These are phyloP conservation scores for Pycnonotus jocosus DNA, from an alignment of 2,113 vertebrate genomes.

Conservation along the genomic window DNA sequence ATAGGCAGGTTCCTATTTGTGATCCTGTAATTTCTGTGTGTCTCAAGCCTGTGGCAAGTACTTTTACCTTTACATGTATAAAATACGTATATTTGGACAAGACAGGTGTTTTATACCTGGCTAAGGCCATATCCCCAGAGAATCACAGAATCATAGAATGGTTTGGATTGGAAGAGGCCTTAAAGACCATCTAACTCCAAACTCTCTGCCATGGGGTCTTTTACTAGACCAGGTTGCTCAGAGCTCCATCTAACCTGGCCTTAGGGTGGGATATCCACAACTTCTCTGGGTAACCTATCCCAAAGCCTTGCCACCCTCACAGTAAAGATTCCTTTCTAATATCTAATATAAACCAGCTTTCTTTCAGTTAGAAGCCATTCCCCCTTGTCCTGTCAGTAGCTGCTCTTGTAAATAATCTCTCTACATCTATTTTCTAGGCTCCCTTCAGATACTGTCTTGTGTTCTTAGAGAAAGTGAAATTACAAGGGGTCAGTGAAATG, in stretches of 20 bases:
- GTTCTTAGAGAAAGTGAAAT: not conserved
- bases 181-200: not conserved
- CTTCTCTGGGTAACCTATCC: not conserved
- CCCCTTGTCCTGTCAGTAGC: not conserved
- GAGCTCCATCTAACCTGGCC: not conserved
- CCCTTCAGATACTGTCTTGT: not conserved
- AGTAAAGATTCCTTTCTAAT: not conserved
- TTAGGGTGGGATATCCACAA: not conserved
- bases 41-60: not conserved
- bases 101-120: not conserved
- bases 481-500: not conserved
- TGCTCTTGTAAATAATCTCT: not conserved
- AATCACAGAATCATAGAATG: not conserved
- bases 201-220: not conserved
- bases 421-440: not conserved
- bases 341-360: not conserved
- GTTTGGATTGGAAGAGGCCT: not conserved
- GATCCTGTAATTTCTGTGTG: not conserved
- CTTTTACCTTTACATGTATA: not conserved
- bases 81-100: fast-evolving
- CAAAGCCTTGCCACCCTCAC: not conserved
- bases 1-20: not conserved
- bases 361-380: not conserved
- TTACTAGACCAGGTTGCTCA: not conserved
- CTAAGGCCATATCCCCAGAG: not conserved